Evolutionary conservation across 2,797 vertebrate genomes (phyloP), one percentile per base, ranked within the genome.

Genomic region (Ciconia nigra): DNA sequence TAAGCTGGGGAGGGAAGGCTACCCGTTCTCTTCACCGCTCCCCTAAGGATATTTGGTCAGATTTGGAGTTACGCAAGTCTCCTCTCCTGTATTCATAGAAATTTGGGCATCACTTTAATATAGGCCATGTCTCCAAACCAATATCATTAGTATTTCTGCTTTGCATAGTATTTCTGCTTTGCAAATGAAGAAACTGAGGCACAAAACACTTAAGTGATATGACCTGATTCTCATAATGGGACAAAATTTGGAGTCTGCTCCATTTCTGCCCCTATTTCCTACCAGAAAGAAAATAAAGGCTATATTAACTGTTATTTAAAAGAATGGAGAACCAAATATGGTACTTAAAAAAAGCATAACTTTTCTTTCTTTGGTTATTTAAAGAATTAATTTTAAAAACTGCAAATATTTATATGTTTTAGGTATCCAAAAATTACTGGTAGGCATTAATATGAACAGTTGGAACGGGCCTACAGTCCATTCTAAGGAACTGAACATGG

Each of bases 11-110:
- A n/a, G 28, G 9, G 20, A 73, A 70, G 24, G 13, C 7, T 89
- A 13, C 0, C 0, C 1, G 4, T 31, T 67, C 26, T 44, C 35
- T 44, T 70, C 52, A 47, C 11, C 1, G 1, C 24, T 51, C 11
- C 8, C 7, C 37, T 82, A 25, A 14, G 15, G n/a, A 18, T 24
- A 12, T 2, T 72, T 47, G 35, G 59, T 41, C 62, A n/a, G 28
- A 86, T 11, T 1, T 44, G 22, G 41, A n/a, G 15, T 25, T 67
- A 63, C 55, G 44, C 4, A 51, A 54, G 39, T 49, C 20, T 87
- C 5, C 13, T 84, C 24, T 44, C 7, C 33, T 13, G 15, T 72
- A 41, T 11, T 41, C 57, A 82, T 3, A 39, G 21, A 72, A 49
- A 81, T 58, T 28, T 66, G 33, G 26, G 8, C 24, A 52, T 58